Percentiles rank a stretch among this genome's conserved stretches.
phyloP scores from a whole-genome alignment of 2,888 invertebrate genomes.

The Troides helena region DNA sequence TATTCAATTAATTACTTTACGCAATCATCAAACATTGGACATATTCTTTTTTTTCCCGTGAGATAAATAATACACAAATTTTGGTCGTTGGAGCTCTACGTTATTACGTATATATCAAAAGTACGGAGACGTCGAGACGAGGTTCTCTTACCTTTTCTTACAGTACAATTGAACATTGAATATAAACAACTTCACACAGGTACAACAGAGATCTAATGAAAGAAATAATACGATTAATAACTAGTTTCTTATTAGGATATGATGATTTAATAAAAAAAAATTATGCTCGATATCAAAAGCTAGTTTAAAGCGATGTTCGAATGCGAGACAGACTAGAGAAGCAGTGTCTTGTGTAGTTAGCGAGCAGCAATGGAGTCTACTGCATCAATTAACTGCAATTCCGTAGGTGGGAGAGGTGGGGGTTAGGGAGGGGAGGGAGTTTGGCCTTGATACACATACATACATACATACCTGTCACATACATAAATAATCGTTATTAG shows the following conservation, averaged over 20 bases:
- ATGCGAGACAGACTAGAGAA: conserved; percentile 78
- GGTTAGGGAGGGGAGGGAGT: conserved; percentile 41
- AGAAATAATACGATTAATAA: conserved; percentile 77
- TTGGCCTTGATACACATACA: conserved; percentile 49
- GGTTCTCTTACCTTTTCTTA: conserved; percentile 55
- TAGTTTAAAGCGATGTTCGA: conserved; percentile 67
- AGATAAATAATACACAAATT: conserved; percentile 55
- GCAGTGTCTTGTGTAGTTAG: conserved; percentile 66
- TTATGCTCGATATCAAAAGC: conserved; percentile 76
- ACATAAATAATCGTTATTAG: conserved; percentile 38
- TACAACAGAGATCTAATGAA: conserved; percentile 81
- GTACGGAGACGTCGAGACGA: conserved; percentile 62
- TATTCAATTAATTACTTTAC: conserved; percentile 53
- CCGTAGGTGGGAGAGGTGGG: conserved; percentile 49
- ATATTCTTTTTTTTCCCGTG: conserved; percentile 52
- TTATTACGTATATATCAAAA: conserved; percentile 58
- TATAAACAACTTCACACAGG: conserved; percentile 76
- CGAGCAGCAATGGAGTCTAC: conserved; percentile 73
- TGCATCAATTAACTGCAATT: conserved; percentile 74
- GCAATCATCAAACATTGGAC: conserved; percentile 50
- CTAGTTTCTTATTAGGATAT: conserved; percentile 75
- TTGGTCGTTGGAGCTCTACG: conserved; percentile 67
- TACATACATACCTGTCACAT: conserved; percentile 35
- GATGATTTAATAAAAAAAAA: conserved; percentile 53
- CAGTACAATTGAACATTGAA: conserved; percentile 70